Base-by-base conservation (phyloP, 2,888 invertebrate genomes). In the Drosophila fungiperda region DNA sequence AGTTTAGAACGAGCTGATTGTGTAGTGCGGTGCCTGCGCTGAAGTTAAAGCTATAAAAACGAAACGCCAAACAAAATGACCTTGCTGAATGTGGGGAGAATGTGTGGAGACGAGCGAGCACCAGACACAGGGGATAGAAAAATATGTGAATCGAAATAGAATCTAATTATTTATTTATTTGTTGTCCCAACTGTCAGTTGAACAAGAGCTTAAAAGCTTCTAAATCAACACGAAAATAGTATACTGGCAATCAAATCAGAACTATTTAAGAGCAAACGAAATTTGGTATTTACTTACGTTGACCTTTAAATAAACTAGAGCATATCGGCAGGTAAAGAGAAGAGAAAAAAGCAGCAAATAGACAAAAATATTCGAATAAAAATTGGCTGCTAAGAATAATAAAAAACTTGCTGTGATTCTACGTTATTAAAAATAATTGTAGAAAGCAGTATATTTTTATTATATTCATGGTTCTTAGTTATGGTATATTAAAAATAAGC, bases 121-220 rank as follows among this genome's bases (percentile, higher is more conserved):
- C 17, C 45, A 15, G 23, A 52, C 15, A 35, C 11, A 67, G 45
- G 23, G 29, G 48, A n/a, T 4, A 26, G 7, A 36, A 58, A 54
- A 40, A 65, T 57, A 33, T 32, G 63, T 66, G 53, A 45, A 29
- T 40, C 70, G 74, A 82, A 84, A 83, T 83, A 78, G 80, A 77
- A 83, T 79, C 82, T 83, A 82, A 79, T 84, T 87, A 84, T 87
- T 87, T 87, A 87, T 84, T 84, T 84, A 83, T 87, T 76, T 76
- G 70, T 68, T 73, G 72, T 69, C 75, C 75, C 79, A 79, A 83
- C 75, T 73, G 80, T 74, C 82, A 83, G 78, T 61, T 82, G 73
- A 82, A 69, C 68, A 68, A 71, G 65, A 74, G 87, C 84, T 76
- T 77, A 76, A 86, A 86, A 83, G 87, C 83, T 77, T 75, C 72